These are phyloP conservation scores for Tinea trinotella DNA, from an alignment of 2,888 invertebrate genomes.

Conservation along the genomic window DNA sequence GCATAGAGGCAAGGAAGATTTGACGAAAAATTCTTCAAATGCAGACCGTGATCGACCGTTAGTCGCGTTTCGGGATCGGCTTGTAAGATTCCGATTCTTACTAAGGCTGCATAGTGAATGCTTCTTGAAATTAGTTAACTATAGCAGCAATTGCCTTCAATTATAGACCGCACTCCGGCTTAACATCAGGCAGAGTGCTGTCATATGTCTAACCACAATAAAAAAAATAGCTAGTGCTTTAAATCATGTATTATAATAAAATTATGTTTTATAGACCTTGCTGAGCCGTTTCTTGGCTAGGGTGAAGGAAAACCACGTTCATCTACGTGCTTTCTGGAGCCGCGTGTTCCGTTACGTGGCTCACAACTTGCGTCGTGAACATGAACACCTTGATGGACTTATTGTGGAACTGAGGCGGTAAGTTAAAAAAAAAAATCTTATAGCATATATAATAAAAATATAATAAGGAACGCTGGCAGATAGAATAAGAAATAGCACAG, in stretches of 20 bases:
- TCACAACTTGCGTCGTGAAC: constrained; percentile 71
- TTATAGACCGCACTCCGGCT: no score
- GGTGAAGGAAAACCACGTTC: constrained; percentile 58
- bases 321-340: constrained; percentile 73
- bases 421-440: constrained; percentile 28
- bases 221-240: neutral
- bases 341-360: constrained; percentile 73
- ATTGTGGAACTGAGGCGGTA: constrained; percentile 74
- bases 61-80: no score
- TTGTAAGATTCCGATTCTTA: no score
- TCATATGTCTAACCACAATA: neutral
- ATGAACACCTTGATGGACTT: constrained; percentile 65
- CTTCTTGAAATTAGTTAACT: no score
- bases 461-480: no score
- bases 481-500: no score
- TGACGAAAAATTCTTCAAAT: no score
- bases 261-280: constrained; percentile 65
- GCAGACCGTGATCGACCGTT: no score
- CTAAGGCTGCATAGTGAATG: no score
- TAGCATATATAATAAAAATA: neutral
- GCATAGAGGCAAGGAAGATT: no score
- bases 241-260: neutral
- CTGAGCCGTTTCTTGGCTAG: constrained; percentile 77
- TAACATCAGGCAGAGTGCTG: no score
- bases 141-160: no score